Evolutionary conservation across 2,113 vertebrate genomes (phyloP).

Genomic region (Pseudonaja textilis): DNA sequence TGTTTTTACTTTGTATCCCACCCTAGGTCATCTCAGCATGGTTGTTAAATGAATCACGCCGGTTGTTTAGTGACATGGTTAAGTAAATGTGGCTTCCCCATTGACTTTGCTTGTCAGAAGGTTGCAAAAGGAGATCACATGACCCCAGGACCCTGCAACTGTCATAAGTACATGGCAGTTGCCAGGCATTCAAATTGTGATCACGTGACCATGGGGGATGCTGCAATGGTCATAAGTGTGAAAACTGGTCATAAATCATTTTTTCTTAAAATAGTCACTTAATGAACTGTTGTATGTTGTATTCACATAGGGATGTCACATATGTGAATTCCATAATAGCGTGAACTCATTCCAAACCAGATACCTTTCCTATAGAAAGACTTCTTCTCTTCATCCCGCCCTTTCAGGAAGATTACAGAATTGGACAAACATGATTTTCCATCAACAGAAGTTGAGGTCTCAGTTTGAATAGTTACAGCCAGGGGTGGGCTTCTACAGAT

Average conservation of each 20-base stretch:
- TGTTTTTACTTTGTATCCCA: too few relatives aligned
- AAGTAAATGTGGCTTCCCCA: not conserved
- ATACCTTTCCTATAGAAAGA: not conserved
- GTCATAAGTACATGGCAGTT: not conserved
- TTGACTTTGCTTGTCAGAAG: not conserved
- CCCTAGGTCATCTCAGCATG: not conserved
- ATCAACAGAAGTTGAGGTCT: not conserved
- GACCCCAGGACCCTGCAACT: not conserved
- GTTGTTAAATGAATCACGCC: not conserved
- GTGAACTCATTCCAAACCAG: not conserved
- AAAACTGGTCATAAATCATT: not conserved
- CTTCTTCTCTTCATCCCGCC: not conserved
- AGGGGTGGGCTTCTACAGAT: too few relatives aligned
- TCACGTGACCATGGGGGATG: not conserved
- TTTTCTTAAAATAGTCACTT: not conserved
- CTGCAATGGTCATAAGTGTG: not conserved
- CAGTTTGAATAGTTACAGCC: not conserved
- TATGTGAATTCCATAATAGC: not conserved
- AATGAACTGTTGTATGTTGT: not conserved
- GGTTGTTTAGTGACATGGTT: not conserved
- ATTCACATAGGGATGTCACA: not conserved
- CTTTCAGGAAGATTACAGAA: not conserved
- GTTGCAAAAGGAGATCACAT: not conserved
- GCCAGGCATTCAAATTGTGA: not conserved
- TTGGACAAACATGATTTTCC: not conserved